These are phyloP conservation scores for Donacobius atricapilla DNA, from an alignment of 2,113 vertebrate species.

Conservation along the genomic window DNA sequence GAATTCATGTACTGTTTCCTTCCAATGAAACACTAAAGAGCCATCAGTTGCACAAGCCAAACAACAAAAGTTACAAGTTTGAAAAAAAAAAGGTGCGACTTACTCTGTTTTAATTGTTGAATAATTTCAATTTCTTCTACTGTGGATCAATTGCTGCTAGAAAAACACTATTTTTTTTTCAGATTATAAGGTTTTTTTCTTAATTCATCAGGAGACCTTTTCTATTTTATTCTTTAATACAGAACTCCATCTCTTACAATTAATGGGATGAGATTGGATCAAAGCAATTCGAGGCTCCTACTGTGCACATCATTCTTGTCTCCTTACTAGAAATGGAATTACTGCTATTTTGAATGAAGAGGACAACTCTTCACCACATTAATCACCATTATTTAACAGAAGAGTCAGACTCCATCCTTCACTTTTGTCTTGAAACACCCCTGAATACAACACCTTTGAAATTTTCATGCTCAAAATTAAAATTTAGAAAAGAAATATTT, in stretches of 20 bases:
- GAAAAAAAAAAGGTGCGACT: rapidly evolving
- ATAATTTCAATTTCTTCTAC: neutral
- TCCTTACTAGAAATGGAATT: neutral
- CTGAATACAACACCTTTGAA: neutral
- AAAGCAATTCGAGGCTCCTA: neutral
- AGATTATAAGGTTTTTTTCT: neutral
- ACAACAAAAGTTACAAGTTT: neutral
- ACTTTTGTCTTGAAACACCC: neutral
- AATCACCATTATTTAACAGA: neutral
- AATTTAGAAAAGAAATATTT: neutral
- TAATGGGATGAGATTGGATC: neutral
- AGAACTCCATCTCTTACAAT: neutral
- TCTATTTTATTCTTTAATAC: neutral
- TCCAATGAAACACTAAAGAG: neutral
- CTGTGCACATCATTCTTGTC: neutral
- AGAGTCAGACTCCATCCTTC: neutral
- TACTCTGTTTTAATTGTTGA: neutral
- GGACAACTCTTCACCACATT: neutral
- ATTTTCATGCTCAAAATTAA: neutral
- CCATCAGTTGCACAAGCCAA: neutral
- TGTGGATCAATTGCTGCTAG: neutral
- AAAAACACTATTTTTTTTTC: neutral
- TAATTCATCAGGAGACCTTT: neutral
- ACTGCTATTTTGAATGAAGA: neutral
- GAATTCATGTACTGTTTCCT: neutral